Conservation (phyloP, 2,113 vertebrate genomes). For the Phaethornis superciliosus region DNA sequence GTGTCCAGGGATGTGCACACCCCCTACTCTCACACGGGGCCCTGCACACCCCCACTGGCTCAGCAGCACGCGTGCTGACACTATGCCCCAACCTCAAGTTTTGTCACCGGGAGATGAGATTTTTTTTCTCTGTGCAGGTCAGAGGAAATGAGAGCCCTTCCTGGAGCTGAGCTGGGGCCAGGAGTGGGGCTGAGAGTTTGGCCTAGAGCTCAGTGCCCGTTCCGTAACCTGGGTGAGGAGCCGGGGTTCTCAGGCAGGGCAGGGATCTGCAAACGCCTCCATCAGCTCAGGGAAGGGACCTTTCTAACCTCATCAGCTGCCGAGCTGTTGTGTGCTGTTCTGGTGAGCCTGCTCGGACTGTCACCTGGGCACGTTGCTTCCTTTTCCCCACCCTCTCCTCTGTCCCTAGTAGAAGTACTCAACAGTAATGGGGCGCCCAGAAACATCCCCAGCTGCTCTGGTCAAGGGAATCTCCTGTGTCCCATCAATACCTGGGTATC, state of each 20-base stretch:
- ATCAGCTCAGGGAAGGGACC: not conserved
- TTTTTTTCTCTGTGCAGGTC: not conserved
- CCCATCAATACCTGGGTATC: rapidly evolving
- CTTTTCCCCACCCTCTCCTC: not conserved
- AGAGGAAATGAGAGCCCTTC: not conserved
- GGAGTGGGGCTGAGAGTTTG: not conserved
- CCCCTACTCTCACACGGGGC: no score
- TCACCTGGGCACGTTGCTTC: not conserved
- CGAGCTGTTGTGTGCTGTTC: rapidly evolving
- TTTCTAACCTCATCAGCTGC: not conserved
- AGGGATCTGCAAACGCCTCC: not conserved
- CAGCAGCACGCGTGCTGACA: not conserved
- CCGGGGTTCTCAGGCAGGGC: rapidly evolving
- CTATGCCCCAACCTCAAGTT: not conserved
- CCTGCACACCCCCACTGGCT: no score
- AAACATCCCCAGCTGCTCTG: not conserved
- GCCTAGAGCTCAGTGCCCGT: rapidly evolving
- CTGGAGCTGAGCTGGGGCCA: not conserved
- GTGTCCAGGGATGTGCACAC: rapidly evolving
- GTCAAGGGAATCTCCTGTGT: not conserved
- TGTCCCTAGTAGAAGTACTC: not conserved
- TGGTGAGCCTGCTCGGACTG: not conserved
- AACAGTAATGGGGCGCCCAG: no score
- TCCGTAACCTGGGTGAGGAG: not conserved
- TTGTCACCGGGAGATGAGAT: not conserved